Conservation (phyloP, 2,113 vertebrate genomes). For the Eulemur macaco region DNA sequence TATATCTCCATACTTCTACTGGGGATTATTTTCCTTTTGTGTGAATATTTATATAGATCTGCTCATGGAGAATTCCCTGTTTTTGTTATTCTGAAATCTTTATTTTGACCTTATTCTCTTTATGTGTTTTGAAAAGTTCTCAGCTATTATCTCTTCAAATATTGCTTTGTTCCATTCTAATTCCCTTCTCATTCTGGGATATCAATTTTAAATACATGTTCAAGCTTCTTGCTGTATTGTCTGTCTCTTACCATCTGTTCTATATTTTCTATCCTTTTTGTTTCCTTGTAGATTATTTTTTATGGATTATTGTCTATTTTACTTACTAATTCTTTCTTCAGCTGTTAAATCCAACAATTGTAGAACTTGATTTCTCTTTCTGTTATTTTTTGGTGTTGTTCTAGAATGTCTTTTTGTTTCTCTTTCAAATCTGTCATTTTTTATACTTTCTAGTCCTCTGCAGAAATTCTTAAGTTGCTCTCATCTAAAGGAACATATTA, state of each 20-base stretch:
- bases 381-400: not conserved
- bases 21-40: not conserved
- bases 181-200: not conserved
- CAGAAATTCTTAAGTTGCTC: not conserved
- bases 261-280: not conserved
- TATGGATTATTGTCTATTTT: constrained; percentile 14
- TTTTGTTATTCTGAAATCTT: not conserved
- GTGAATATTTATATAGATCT: not conserved
- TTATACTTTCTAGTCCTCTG: not conserved
- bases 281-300: constrained; percentile 14
- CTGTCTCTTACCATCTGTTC: not conserved
- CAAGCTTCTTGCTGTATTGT: not conserved
- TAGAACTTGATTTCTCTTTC: not conserved
- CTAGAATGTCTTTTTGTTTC: not conserved
- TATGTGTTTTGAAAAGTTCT: not conserved
- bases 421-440: constrained; percentile 2
- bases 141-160: not conserved
- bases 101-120: constrained; percentile 24
- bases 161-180: not conserved
- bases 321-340: not conserved
- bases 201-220: not conserved
- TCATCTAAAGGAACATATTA: not conserved
- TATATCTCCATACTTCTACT: not conserved
- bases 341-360: not conserved
- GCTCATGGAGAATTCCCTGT: not conserved